Evolutionary conservation across 1,140 invertebrate species (phyloP).

Genomic region (Andrena cerasifolii): DNA sequence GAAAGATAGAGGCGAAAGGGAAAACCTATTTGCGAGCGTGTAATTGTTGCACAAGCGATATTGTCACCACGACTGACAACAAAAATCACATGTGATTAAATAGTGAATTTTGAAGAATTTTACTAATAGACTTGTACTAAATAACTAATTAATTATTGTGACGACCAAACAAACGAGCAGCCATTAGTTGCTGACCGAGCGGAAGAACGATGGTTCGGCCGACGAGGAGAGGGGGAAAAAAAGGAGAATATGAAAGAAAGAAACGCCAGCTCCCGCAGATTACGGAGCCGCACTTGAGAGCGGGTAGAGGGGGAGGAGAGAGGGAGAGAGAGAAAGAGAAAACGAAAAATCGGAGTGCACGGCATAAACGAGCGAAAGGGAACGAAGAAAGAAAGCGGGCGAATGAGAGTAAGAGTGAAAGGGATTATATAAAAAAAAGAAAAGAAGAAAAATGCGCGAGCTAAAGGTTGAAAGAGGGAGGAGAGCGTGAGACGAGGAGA

Average conservation of each 20-base stretch:
- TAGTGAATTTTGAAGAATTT: constrained; percentile 81
- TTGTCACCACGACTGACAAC: constrained; percentile 78
- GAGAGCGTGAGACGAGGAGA: background rate
- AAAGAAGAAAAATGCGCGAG: too few relatives aligned
- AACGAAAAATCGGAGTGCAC: constrained; percentile 6
- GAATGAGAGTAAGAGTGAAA: constrained; percentile 6
- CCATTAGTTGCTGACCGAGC: constrained; percentile 52
- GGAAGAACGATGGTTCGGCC: constrained; percentile 45
- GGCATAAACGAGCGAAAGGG: constrained; percentile 18
- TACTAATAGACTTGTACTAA: constrained; percentile 80
- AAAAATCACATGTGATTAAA: constrained; percentile 80
- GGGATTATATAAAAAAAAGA: constrained; percentile 13
- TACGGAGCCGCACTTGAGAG: constrained; percentile 50
- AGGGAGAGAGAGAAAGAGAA: constrained; percentile 16
- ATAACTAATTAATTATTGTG: constrained; percentile 77
- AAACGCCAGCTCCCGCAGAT: constrained; percentile 38
- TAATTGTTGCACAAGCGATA: constrained; percentile 75
- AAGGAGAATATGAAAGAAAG: too few relatives aligned
- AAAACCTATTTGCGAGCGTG: constrained; percentile 71
- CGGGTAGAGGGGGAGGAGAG: constrained; percentile 19
- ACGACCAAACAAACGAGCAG: constrained; percentile 75
- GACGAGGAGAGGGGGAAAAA: background rate
- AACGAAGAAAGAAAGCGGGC: background rate
- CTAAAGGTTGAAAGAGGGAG: background rate
- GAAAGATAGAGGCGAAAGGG: constrained; percentile 45